Evolutionary conservation across 2,113 vertebrate genomes (phyloP), one percentile per base, ranked within the genome.

Genomic region (Paramisgurnus dabryanus): DNA sequence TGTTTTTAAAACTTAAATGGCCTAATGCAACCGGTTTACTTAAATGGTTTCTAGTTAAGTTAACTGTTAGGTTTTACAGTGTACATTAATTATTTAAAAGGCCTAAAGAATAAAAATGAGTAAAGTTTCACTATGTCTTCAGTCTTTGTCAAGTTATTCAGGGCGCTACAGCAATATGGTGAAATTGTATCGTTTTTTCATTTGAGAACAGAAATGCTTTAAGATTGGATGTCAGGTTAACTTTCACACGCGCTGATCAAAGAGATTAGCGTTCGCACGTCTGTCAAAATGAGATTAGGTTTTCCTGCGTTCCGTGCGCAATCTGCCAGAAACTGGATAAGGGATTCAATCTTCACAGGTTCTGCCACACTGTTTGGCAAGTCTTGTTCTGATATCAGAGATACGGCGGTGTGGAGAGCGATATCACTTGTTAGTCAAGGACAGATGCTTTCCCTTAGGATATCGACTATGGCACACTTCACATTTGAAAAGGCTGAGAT

Each of bases 261-360:
- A 80, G 22, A 80, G 71, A 80, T 69, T 80, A 71, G 70, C 57
- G 40, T 53, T 80, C 78, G 47, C 67, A 80, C 60, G 41, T 80
- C 66, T 47, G 12, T 76, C 82, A 67, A 63, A 83, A 77, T 60
- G 11, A 70, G 82, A 80, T 83, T 68, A 83, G 77, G 47, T 65
- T 49, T 80, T 69, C 39, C 65, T 67, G 17, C 18, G 18, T 63
- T 68, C 72, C 41, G 65, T 63, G 50, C 43, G 47, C 63, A 69
- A 83, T 58, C 70, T 55, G 64, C 71, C 57, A 66, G 73, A 45
- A 43, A 66, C 17, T 78, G 76, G 40, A 55, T 61, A 68, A 79
- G 17, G 69, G 15, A 61, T 49, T 58, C 57, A 69, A 68, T 79
- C 70, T 40, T 72, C 69, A 73, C 43, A 63, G 66, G 8, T 34